Conservation (phyloP, 2,113 vertebrate genomes). For the Choloepus hoffmanni region DNA sequence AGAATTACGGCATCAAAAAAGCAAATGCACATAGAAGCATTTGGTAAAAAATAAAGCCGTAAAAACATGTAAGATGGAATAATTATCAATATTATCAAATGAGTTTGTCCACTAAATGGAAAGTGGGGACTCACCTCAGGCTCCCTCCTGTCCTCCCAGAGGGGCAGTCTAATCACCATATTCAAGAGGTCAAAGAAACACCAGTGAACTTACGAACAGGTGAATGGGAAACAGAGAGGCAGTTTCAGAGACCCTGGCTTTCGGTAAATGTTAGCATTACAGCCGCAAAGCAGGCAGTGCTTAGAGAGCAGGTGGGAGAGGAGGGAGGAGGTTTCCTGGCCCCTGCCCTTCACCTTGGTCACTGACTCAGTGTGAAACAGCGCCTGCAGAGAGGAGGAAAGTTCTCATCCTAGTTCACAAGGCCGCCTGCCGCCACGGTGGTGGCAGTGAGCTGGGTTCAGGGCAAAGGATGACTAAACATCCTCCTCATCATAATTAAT, state of each 20-base stretch:
- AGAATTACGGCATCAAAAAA: neutral
- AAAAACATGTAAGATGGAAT: neutral
- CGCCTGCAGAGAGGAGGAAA: slow-evolving; percentile 68
- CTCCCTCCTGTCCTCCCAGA: slow-evolving; percentile 12
- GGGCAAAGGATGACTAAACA: slow-evolving; percentile 78
- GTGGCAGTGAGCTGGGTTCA: slow-evolving; percentile 68
- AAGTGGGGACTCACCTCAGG: slow-evolving; percentile 15
- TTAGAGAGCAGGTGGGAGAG: slow-evolving; percentile 80
- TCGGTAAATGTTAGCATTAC: slow-evolving; percentile 72
- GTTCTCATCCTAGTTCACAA: slow-evolving; percentile 71
- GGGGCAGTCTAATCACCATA: neutral
- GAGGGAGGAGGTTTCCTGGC: slow-evolving; percentile 80
- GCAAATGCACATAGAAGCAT: neutral
- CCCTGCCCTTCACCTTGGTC: slow-evolving; percentile 76
- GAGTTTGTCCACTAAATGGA: neutral
- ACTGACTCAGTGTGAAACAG: slow-evolving; percentile 84
- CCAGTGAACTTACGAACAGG: slow-evolving; percentile 66
- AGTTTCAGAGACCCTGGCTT: slow-evolving; percentile 75
- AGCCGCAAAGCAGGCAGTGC: slow-evolving; percentile 70
- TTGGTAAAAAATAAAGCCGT: neutral
- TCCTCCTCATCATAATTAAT: slow-evolving; percentile 73
- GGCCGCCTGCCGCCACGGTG: slow-evolving; percentile 73
- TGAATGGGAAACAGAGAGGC: slow-evolving; percentile 74
- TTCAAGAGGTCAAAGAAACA: slow-evolving; percentile 65
- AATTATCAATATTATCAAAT: neutral